Percentiles rank a stretch among this genome's conserved stretches.
These are phyloP conservation scores for Leucopternis melanops DNA, from an alignment of 2,113 vertebrate species.

Conservation along the genomic window DNA sequence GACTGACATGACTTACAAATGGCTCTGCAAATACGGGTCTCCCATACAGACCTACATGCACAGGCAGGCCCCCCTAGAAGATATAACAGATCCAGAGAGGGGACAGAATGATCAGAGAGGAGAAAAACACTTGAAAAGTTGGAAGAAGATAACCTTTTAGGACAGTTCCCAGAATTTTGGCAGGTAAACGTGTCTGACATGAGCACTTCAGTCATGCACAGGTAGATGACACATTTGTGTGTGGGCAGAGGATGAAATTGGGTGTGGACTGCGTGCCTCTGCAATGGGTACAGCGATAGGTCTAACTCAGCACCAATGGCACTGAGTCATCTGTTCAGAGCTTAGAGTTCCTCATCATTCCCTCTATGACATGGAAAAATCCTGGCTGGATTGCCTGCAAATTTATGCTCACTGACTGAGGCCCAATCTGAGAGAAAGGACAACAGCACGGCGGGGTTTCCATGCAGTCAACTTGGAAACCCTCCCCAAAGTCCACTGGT, in stretches of 20 bases:
- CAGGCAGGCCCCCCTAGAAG: neutral
- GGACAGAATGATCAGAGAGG: neutral
- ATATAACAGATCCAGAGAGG: neutral
- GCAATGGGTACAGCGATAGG: slow-evolving; percentile 32
- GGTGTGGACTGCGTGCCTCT: slow-evolving; percentile 23
- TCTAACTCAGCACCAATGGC: slow-evolving; percentile 40
- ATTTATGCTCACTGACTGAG: neutral
- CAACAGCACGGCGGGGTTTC: neutral
- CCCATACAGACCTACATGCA: neutral
- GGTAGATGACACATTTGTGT: slow-evolving; percentile 32
- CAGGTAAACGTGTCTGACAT: neutral
- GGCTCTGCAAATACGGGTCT: neutral
- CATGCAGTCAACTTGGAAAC: neutral
- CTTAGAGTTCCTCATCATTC: slow-evolving; percentile 34
- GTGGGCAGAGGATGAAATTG: slow-evolving; percentile 52
- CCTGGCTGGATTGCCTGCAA: neutral
- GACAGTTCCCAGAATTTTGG: neutral
- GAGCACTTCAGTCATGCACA: slow-evolving; percentile 3
- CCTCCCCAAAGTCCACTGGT: neutral
- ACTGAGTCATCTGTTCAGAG: slow-evolving; percentile 55
- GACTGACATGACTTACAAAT: neutral
- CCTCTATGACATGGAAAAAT: slow-evolving; percentile 29
- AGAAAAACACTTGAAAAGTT: neutral
- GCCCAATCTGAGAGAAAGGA: neutral
- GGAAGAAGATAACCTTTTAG: neutral